Evolutionary conservation across 2,797 vertebrate genomes (phyloP).

Genomic region (Anguilla pacifica): DNA sequence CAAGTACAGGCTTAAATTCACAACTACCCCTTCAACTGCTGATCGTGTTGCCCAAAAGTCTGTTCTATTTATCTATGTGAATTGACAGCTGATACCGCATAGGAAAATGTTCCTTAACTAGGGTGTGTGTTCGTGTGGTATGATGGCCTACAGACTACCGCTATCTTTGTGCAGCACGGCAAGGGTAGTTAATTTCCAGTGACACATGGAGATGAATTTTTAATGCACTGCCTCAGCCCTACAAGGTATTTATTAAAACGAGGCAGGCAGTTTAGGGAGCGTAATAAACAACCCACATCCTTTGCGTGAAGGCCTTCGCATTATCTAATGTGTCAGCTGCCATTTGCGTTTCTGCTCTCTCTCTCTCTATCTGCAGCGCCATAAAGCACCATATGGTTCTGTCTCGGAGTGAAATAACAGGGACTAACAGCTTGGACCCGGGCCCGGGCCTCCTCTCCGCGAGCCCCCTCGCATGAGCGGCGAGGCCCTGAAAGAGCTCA

Average conservation of each 20-base stretch:
- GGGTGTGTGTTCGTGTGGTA: not conserved
- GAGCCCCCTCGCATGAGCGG: not conserved
- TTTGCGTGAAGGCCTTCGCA: not conserved
- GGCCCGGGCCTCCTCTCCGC: not conserved
- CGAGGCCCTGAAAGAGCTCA: not conserved
- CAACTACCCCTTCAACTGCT: not conserved
- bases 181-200: conserved; percentile 12
- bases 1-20: too few species aligned
- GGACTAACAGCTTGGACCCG: conserved; percentile 4
- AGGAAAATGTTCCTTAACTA: too few species aligned
- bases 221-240: conserved; percentile 35
- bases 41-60: not conserved
- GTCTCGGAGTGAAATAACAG: conserved; percentile 9
- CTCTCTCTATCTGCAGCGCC: not conserved
- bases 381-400: conserved; percentile 12
- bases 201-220: conserved; percentile 45
- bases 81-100: not conserved
- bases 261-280: not conserved
- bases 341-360: conserved; percentile 15
- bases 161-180: not conserved
- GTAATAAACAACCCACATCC: conserved; percentile 8
- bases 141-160: not conserved
- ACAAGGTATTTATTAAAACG: conserved; percentile 32
- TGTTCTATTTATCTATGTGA: not conserved
- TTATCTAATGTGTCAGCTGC: conserved; percentile 19